phyloP scores from a whole-genome alignment of 1,140 invertebrate genomes.

The Harlomillsia oculata region DNA sequence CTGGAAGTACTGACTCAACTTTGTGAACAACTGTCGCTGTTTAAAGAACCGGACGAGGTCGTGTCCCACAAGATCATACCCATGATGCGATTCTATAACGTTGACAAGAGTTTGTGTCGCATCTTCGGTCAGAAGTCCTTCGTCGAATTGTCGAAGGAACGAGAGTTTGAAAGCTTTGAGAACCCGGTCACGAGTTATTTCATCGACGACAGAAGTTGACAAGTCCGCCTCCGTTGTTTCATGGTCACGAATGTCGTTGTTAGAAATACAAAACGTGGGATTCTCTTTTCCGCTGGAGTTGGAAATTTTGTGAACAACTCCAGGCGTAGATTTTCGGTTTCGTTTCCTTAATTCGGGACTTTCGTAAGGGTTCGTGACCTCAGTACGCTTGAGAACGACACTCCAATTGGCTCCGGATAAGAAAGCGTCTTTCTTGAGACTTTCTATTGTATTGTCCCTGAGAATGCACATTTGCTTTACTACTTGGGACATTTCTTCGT shows the following conservation, averaged over 20 bases:
- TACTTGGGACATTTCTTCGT: slow-evolving; percentile 41
- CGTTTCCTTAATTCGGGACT: not conserved
- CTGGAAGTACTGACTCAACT: too few relatives aligned
- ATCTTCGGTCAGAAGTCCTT: slow-evolving; percentile 31
- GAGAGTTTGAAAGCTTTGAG: slow-evolving; percentile 22
- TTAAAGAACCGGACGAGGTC: too few relatives aligned
- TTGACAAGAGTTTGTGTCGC: slow-evolving; percentile 18
- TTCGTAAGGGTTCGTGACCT: slow-evolving; percentile 36
- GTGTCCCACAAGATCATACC: too few relatives aligned
- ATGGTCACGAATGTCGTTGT: too few relatives aligned
- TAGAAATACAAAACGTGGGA: too few relatives aligned
- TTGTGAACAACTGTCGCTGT: too few relatives aligned
- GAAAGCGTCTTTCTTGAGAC: slow-evolving; percentile 43
- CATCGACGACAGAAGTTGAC: too few relatives aligned
- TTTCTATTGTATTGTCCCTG: slow-evolving; percentile 37
- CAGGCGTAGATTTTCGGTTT: too few relatives aligned
- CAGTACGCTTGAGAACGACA: slow-evolving; percentile 39
- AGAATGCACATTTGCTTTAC: slow-evolving; percentile 37
- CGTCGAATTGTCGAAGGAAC: slow-evolving; percentile 34
- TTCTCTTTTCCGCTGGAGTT: too few relatives aligned
- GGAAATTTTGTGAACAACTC: slow-evolving; percentile 1
- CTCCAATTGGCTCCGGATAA: slow-evolving; percentile 44
- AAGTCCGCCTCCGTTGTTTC: too few relatives aligned
- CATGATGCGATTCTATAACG: slow-evolving; percentile 10
- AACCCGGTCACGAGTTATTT: too few relatives aligned